Conservation (phyloP, 2,113 vertebrate species). For the Raja brachyura region DNA sequence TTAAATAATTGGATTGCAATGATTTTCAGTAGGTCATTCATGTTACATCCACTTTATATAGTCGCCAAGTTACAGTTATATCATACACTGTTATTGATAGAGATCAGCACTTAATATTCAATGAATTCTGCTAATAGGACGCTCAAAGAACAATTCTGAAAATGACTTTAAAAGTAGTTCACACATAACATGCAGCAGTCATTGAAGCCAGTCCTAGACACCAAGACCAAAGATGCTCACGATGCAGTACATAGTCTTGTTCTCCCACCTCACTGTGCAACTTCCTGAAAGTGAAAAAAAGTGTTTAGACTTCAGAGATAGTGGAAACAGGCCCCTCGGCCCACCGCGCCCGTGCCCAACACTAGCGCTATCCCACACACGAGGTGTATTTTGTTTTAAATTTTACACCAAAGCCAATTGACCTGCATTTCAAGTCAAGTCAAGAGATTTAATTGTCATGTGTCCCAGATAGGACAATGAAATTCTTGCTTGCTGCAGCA, state of each 20-base stretch:
- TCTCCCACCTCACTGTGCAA: slow-evolving; percentile 45
- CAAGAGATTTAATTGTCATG: too few species aligned
- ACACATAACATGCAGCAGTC: not conserved
- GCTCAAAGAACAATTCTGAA: not conserved
- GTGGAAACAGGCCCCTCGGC: too few species aligned
- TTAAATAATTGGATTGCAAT: not conserved
- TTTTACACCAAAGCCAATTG: too few species aligned
- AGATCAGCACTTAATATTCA: not conserved
- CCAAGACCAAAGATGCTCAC: slow-evolving; percentile 44
- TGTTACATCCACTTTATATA: not conserved
- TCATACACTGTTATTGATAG: not conserved
- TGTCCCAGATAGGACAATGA: too few species aligned
- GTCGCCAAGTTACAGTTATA: not conserved
- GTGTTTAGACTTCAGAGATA: not conserved
- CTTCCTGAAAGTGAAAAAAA: slow-evolving; percentile 41
- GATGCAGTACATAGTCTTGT: slow-evolving; percentile 45
- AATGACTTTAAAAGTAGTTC: not conserved
- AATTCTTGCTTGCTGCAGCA: too few species aligned
- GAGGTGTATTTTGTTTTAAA: too few species aligned
- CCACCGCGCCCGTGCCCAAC: too few species aligned
- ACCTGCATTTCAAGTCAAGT: too few species aligned
- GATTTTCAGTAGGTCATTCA: not conserved
- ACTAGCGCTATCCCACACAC: too few species aligned
- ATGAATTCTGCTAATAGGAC: not conserved
- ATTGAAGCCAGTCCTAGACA: slow-evolving; percentile 34